Conservation (phyloP, 2,888 invertebrate species). For the Lasius fuliginosus region DNA sequence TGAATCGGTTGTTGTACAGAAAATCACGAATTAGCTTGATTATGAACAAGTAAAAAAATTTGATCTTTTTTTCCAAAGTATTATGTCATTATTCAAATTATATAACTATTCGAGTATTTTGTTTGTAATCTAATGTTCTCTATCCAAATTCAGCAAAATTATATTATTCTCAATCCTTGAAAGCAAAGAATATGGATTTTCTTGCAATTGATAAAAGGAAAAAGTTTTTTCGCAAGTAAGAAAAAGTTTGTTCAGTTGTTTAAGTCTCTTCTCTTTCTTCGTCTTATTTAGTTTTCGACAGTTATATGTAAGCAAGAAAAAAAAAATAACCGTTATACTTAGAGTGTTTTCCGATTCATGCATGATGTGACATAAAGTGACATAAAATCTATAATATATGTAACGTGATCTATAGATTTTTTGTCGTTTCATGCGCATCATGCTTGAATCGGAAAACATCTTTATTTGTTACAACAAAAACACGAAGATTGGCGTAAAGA, state of each 20-base stretch:
- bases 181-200: constrained; percentile 10
- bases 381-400: no score
- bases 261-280: neutral
- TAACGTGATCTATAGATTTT: no score
- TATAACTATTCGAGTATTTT: neutral
- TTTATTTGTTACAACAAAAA: neutral
- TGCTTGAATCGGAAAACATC: no score
- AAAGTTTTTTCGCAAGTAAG: neutral
- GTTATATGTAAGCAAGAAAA: neutral
- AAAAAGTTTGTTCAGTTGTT: constrained; percentile 12
- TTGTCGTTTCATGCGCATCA: no score
- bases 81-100: constrained; percentile 5
- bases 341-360: no score
- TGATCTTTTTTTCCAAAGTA: neutral
- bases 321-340: neutral
- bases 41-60: neutral
- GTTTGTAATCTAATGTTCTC: neutral
- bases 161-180: neutral
- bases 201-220: neutral
- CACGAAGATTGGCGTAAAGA: neutral
- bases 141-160: neutral
- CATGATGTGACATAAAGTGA: no score
- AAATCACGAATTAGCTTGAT: neutral
- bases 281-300: neutral
- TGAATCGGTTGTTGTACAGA: neutral